Evolutionary conservation across 2,888 invertebrate genomes (phyloP).

Genomic region (Mesodorylaimus sp.): DNA sequence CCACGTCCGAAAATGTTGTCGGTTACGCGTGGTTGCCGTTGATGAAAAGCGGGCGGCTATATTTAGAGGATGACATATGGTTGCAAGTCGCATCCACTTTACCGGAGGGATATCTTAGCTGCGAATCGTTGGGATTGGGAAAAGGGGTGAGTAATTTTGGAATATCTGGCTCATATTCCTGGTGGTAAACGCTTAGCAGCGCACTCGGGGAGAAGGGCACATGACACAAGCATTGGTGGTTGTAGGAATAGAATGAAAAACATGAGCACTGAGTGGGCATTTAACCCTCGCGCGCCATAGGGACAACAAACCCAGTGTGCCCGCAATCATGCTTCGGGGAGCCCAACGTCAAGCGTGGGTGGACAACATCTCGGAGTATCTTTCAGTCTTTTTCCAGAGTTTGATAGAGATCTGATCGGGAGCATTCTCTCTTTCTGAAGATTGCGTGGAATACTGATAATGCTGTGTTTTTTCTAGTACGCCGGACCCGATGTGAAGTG

Average conservation of each 20-base stretch:
- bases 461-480: constrained; percentile 36
- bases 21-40: constrained; percentile 87
- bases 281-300: too few relatives aligned
- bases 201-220: too few relatives aligned
- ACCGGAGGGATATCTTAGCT: constrained; percentile 68
- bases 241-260: too few relatives aligned
- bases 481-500: constrained; percentile 75
- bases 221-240: too few relatives aligned
- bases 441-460: neutral
- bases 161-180: too few relatives aligned
- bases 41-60: constrained; percentile 49
- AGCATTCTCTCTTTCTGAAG: neutral
- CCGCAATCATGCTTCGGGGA: too few relatives aligned
- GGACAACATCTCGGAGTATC: too few relatives aligned
- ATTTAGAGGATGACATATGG: constrained; percentile 40
- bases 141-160: constrained; percentile 79
- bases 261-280: too few relatives aligned
- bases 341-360: too few relatives aligned
- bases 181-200: constrained; percentile 6
- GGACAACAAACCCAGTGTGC: too few relatives aligned
- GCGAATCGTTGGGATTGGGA: constrained; percentile 69
- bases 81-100: constrained; percentile 70
- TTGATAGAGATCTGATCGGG: too few relatives aligned
- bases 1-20: constrained; percentile 44
- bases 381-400: too few relatives aligned